Base-by-base conservation (phyloP, 2,113 vertebrate species). In the Rhynchopsitta pachyrhyncha region DNA sequence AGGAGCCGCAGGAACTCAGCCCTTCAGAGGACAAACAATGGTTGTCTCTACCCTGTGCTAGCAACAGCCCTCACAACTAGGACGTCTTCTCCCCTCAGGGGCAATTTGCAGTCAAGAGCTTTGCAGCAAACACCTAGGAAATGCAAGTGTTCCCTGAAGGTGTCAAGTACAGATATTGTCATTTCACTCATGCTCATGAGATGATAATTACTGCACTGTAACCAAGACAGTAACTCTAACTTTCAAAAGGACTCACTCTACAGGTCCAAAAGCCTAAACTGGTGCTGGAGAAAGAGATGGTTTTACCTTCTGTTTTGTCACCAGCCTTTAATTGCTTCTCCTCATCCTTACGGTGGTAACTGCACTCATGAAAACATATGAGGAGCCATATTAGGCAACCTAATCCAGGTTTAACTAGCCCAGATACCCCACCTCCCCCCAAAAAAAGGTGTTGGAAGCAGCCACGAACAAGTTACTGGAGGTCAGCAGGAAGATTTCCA, bases 391-490 rank as follows among this genome's bases (percentile, higher is more conserved):
- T 17, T 6, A 59, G 19, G 35, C 37, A 63, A 69, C 11, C 15
- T 37, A 16, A 81, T 52, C 6, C 37, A 84, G 49, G 17, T 69
- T 52, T 37, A 49, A 85, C 25, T 14, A 75, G 9, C 10, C 4
- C 7, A 79, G 10, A 14, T 24, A 37, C 5, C 3, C 0, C 12
- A 7, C 2, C 7, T 31, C 5, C 4, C 4, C 10, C 10, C 4
- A 5, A 49, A 27, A 66, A 68, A 60, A 13, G 0, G 9, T 3
- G 1, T 4, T 66, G n/a, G 37, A 67, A 95, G 31, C 22, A 67
- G 33, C 22, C 47, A 60, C 2, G 1, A 76, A n/a, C 25, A 59
- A 69, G 16, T 66, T 49, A 63, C 37, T 29, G 8, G 12, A 71
- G 10, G 46, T 49, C 78, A 82, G 66, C 2, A 23, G 33, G 42